Conservation (phyloP, 1,140 invertebrate species). For the Heliothis subflexa region DNA sequence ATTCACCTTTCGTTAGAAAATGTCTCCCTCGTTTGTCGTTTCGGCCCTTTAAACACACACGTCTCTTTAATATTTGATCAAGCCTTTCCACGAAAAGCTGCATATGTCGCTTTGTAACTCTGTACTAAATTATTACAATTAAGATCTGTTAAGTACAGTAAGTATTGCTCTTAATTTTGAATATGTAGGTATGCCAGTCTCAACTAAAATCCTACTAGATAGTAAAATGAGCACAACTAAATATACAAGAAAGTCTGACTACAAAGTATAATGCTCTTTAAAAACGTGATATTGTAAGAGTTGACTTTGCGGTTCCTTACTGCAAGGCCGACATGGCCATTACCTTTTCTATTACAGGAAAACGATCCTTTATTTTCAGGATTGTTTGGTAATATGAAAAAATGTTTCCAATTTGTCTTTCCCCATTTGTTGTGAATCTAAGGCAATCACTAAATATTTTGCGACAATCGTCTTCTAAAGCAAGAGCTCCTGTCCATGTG, state of each 20-base stretch:
- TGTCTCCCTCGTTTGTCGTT: conserved; percentile 1
- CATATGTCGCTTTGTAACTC: not conserved
- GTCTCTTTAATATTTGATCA: conserved; percentile 26
- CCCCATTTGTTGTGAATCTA: too few species aligned
- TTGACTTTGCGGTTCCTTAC: too few species aligned
- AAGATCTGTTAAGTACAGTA: not conserved
- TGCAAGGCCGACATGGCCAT: too few species aligned
- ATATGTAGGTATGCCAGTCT: not conserved
- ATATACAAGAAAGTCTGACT: not conserved
- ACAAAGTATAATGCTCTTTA: too few species aligned
- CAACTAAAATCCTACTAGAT: not conserved
- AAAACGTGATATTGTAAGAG: too few species aligned
- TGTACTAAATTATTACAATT: not conserved
- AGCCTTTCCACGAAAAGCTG: not conserved
- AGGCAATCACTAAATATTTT: too few species aligned
- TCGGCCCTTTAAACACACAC: not conserved
- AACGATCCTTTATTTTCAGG: too few species aligned
- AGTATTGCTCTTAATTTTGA: not conserved
- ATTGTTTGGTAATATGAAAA: too few species aligned
- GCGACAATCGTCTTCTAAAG: not conserved
- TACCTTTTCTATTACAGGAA: too few species aligned
- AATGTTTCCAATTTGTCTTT: too few species aligned
- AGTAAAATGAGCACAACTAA: not conserved
- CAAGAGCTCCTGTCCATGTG: not conserved
- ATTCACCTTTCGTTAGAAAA: conserved; percentile 8